Conservation (phyloP, 1,140 invertebrate genomes). For the Drosophila kurseongensis region DNA sequence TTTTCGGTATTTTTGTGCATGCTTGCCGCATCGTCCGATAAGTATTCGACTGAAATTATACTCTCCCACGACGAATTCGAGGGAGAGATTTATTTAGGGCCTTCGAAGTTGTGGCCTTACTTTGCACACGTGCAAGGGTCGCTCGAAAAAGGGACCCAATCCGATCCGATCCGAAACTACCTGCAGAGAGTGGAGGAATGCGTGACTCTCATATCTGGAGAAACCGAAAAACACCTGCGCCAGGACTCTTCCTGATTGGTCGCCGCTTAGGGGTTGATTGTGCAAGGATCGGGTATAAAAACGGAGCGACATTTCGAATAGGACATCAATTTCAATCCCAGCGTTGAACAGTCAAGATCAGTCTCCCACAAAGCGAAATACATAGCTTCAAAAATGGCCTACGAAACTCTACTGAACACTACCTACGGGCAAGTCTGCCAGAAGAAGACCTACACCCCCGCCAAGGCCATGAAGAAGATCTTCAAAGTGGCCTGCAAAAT, state of each 20-base stretch:
- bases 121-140: constrained; percentile 64
- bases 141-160: constrained; percentile 6
- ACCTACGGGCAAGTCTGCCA: constrained; percentile 16
- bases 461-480: constrained; percentile 44
- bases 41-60: constrained; percentile 61
- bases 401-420: constrained; percentile 47
- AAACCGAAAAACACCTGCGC: constrained; percentile 58
- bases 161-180: constrained; percentile 31
- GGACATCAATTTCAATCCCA: constrained; percentile 48
- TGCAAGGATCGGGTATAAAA: constrained; percentile 46
- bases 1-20: constrained; percentile 30
- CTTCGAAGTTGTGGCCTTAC: constrained; percentile 25
- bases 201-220: constrained; percentile 48
- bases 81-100: constrained; percentile 52
- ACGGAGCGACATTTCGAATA: constrained; percentile 5
- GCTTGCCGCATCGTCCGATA: constrained; percentile 53
- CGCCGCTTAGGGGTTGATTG: constrained; percentile 47
- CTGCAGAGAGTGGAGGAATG: constrained; percentile 47
- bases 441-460: constrained; percentile 36
- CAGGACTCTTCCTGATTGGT: constrained; percentile 52
- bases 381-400: constrained; percentile 38
- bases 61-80: constrained; percentile 63
- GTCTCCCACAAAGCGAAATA: neutral
- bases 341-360: constrained; percentile 34
- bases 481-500: constrained; percentile 51